Evolutionary conservation across 2,797 vertebrate species (phyloP), one percentile per base, ranked within the genome.

Genomic region (Scyliorhinus canicula): DNA sequence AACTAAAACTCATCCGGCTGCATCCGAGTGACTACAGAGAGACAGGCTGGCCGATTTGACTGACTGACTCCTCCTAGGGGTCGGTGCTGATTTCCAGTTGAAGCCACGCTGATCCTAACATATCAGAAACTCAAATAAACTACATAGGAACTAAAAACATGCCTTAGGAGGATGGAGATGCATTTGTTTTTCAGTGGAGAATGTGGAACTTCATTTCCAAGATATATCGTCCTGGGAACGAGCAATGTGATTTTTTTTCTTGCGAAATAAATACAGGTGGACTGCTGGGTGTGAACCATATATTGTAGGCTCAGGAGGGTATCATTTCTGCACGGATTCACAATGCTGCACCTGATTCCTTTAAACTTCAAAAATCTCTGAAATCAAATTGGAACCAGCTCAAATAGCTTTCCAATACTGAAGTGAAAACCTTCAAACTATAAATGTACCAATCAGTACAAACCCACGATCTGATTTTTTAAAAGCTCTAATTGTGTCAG

Each of bases 11-110:
- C 85, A 88, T 57, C 85, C 85, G 55, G 85, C 85, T 55, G 52
- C 85, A 57, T n/a, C 28, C 14, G 52, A 57, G 52, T 57, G 85
- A 88, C 31, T 88, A 57, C 52, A 88, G 55, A 55, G 31, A n/a
- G 52, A 57, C 85, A 88, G 52, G 85, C 52, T 57, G 85, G 52
- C 14, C 31, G 31, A 88, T 88, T 86, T 57, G 55, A 88, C 85
- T 88, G 85, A 88, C 85, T 88, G 85, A 88, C 85, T 57, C 85
- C 85, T 88, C 85, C 85, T 88, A 88, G 85, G 85, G 85, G 85
- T 86, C 28, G 50, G 11, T 86, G 84, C 26, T 35, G 85, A 88
- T 88, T 60, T 88, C 85, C 85, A 88, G 26, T 88, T 16, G 47
- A 86, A 86, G 31, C 50, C 28, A 35, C 31, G 50, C 26, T n/a